Percentiles rank a stretch among this genome's conserved stretches.
Conservation (phyloP, 2,888 invertebrate genomes). For the Folsomia candida region DNA sequence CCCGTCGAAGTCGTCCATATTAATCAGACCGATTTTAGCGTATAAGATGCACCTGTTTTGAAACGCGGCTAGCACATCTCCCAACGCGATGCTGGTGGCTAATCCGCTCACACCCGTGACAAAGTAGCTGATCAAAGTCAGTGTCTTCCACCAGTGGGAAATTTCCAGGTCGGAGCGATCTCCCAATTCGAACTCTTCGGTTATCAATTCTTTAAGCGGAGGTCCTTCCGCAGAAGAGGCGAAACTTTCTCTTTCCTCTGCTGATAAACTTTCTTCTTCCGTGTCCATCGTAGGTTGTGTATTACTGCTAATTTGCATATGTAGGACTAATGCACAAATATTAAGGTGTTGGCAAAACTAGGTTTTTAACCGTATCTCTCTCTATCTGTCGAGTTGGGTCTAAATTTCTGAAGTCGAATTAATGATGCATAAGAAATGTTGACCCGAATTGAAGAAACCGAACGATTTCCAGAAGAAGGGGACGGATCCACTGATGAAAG, state of each 20-base stretch:
- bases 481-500: no score
- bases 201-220: not conserved
- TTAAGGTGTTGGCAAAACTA: no score
- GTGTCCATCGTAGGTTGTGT: not conserved
- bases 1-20: constrained; percentile 21
- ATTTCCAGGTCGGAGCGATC: constrained; percentile 20
- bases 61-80: constrained; percentile 24
- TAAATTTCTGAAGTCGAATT: no score
- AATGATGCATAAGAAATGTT: no score
- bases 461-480: no score
- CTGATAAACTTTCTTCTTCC: not conserved
- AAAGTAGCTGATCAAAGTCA: constrained; percentile 24
- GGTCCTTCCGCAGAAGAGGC: not conserved
- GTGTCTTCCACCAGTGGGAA: constrained; percentile 25
- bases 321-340: no score
- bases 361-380: no score
- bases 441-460: no score
- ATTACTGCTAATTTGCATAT: no score
- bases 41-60: constrained; percentile 24
- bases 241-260: not conserved
- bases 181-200: constrained; percentile 24
- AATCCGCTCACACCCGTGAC: constrained; percentile 18
- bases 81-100: constrained; percentile 20
- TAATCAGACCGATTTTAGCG: constrained; percentile 16
- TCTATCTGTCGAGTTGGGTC: no score